Conservation (phyloP, 2,113 vertebrate genomes). For the Notarius quadriscutis region DNA sequence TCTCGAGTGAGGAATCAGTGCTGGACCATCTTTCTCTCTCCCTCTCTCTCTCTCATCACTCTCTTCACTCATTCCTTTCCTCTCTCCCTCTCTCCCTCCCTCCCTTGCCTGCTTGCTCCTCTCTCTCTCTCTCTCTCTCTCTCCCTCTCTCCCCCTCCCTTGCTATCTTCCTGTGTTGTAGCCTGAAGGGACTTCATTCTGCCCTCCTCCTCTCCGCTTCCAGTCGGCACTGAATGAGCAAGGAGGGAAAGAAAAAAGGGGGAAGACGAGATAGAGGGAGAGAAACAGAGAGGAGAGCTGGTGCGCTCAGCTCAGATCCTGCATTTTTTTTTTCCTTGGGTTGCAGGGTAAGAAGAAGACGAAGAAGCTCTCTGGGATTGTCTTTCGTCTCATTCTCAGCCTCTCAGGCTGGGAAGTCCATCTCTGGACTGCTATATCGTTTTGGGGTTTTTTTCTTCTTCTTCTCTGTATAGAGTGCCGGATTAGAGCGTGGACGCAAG, state of each 20-base stretch:
- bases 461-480: not conserved
- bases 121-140: constrained; percentile 39
- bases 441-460: not conserved
- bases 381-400: constrained; percentile 69
- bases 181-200: constrained; percentile 75
- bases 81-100: constrained; percentile 26
- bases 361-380: constrained; percentile 68
- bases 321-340: constrained; percentile 59
- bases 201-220: constrained; percentile 64
- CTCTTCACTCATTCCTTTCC: constrained; percentile 34
- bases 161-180: constrained; percentile 69
- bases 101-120: not conserved
- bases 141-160: constrained; percentile 40
- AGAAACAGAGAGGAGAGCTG: constrained; percentile 51
- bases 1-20: constrained; percentile 85
- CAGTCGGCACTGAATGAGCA: constrained; percentile 69
- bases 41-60: constrained; percentile 19
- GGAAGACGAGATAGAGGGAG: constrained; percentile 53
- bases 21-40: constrained; percentile 66
- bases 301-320: constrained; percentile 61
- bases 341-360: constrained; percentile 70
- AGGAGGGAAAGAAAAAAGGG: constrained; percentile 51
- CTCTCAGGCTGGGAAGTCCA: constrained; percentile 23
- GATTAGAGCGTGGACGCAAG: constrained; percentile 23
- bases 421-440: constrained; percentile 3